Conservation (phyloP, 1,140 invertebrate species). For the Mya arenaria region DNA sequence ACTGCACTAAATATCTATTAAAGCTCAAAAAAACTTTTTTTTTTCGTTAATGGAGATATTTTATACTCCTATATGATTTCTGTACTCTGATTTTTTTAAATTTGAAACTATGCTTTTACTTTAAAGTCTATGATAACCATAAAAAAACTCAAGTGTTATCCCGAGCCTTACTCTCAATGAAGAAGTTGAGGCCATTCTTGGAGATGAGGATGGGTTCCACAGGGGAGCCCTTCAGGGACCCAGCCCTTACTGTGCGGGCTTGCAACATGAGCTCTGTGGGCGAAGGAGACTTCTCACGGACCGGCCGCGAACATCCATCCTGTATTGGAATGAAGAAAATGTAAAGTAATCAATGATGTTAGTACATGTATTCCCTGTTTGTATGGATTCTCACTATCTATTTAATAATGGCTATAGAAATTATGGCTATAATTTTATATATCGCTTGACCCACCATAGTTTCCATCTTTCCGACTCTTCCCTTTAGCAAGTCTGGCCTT, state of each 20-base stretch:
- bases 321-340: neutral
- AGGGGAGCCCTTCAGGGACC: conserved; percentile 66
- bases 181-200: conserved; percentile 59
- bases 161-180: conserved; percentile 67
- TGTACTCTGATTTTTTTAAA: no score
- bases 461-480: conserved; percentile 28
- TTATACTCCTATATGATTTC: no score
- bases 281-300: conserved; percentile 13
- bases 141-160: no score
- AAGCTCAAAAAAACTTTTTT: no score
- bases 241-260: conserved; percentile 67
- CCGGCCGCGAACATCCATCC: neutral
- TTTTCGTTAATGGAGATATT: no score
- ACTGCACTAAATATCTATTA: no score
- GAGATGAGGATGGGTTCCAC: conserved; percentile 69
- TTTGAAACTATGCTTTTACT: no score
- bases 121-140: no score
- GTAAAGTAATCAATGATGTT: neutral
- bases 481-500: neutral
- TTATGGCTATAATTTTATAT: neutral
- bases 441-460: neutral
- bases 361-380: neutral
- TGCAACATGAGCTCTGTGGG: conserved; percentile 46
- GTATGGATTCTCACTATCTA: neutral
- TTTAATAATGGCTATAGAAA: neutral